phyloP scores from a whole-genome alignment of 2,797 vertebrate species.

The Lithobates pipiens region DNA sequence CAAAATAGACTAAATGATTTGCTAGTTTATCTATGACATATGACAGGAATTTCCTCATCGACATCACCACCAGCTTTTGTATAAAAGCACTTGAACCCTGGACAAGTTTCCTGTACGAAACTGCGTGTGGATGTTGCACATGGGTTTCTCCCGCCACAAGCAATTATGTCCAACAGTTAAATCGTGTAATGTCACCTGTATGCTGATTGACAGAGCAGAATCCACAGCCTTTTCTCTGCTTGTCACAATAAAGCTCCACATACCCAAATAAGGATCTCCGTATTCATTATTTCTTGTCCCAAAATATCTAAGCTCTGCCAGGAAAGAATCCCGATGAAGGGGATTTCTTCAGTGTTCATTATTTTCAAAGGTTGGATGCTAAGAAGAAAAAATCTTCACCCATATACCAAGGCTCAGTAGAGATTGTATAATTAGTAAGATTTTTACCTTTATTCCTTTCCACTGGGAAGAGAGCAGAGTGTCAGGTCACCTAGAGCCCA shows the following conservation, averaged over 20 bases:
- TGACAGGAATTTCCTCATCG: background rate
- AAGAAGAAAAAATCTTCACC: too few relatives aligned
- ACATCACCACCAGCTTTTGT: background rate
- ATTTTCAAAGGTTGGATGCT: too few relatives aligned
- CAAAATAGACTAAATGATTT: conserved; percentile 27
- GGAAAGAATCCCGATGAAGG: too few relatives aligned
- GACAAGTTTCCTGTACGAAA: background rate
- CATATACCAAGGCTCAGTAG: too few relatives aligned
- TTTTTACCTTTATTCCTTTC: too few relatives aligned
- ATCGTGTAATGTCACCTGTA: conserved; percentile 1
- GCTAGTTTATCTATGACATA: background rate
- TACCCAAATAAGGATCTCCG: background rate
- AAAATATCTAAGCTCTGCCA: too few relatives aligned
- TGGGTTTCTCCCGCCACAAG: background rate
- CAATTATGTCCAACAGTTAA: conserved; percentile 1
- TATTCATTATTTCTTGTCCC: too few relatives aligned
- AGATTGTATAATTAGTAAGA: too few relatives aligned
- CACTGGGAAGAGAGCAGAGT: too few relatives aligned
- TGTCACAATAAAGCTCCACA: conserved; percentile 7
- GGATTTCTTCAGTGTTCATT: too few relatives aligned
- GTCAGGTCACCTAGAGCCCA: too few relatives aligned
- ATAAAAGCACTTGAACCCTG: background rate
- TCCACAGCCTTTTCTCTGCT: background rate
- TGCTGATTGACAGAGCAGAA: background rate
- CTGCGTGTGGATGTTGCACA: background rate